Percentiles rank a stretch among this genome's conserved stretches.
These are phyloP conservation scores for Drosophila triauraria DNA, from an alignment of 1,140 invertebrate species.

Conservation along the genomic window DNA sequence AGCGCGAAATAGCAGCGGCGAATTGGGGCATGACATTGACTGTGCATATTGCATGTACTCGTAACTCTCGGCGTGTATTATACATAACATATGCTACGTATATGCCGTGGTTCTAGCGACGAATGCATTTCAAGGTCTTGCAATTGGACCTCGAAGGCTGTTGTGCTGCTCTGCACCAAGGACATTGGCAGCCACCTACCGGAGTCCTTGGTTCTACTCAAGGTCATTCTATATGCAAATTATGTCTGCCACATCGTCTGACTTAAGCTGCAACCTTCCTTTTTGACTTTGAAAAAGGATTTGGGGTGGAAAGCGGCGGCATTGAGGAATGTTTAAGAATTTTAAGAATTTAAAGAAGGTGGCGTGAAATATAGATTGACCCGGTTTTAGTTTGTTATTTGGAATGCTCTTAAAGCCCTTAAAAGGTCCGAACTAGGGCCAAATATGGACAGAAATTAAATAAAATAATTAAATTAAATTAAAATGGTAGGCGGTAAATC, in stretches of 20 bases:
- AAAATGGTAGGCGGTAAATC: neutral
- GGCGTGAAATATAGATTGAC: constrained; percentile 12
- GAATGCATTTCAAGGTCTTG: constrained; percentile 71
- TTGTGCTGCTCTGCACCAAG: constrained; percentile 31
- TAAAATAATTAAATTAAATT: neutral
- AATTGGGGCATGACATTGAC: constrained; percentile 79
- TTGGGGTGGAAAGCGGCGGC: constrained; percentile 15
- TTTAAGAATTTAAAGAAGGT: constrained; percentile 31
- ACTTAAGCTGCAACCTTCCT: constrained; percentile 24
- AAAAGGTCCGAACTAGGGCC: constrained; percentile 5
- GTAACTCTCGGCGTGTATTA: neutral
- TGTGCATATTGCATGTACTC: constrained; percentile 41
- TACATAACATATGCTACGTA: constrained; percentile 5
- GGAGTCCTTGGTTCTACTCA: constrained; percentile 32
- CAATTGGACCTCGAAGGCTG: constrained; percentile 47
- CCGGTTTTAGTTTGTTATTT: constrained; percentile 5
- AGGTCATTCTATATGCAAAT: constrained; percentile 62
- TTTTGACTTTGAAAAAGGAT: constrained; percentile 67
- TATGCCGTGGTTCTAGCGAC: constrained; percentile 33
- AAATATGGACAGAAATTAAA: neutral
- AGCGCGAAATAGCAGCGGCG: constrained; percentile 57
- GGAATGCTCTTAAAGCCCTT: constrained; percentile 13
- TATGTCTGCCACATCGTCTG: constrained; percentile 48
- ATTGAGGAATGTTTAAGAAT: constrained; percentile 19
- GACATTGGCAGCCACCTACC: constrained; percentile 9